phyloP scores from a whole-genome alignment of 2,113 vertebrate species.

The Ceyx margarethae region DNA sequence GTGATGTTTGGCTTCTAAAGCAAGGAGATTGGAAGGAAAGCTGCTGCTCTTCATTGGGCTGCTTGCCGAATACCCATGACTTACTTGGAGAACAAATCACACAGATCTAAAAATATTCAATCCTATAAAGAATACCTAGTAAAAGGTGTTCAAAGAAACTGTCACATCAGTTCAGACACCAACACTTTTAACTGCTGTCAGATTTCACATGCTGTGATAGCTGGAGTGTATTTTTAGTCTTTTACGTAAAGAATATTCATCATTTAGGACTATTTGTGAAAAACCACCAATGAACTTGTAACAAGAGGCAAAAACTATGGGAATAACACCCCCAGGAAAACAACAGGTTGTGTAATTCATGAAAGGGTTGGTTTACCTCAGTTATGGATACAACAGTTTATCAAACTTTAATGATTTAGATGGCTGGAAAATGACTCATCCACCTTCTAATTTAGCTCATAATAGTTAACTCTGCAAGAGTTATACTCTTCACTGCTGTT shows the following conservation, averaged over 20 bases:
- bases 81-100: neutral
- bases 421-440: neutral
- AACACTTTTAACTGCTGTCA: neutral
- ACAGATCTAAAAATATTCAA: neutral
- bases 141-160: neutral
- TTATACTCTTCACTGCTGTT: neutral
- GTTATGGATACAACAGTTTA: neutral
- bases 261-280: neutral
- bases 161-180: neutral
- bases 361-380: neutral
- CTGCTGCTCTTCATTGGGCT: neutral
- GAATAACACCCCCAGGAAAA: neutral
- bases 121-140: neutral
- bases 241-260: conserved; percentile 23
- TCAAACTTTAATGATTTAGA: neutral
- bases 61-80: neutral
- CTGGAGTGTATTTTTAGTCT: conserved; percentile 4
- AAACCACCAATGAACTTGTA: neutral
- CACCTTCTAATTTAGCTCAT: neutral
- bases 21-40: neutral
- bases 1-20: neutral
- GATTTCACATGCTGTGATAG: neutral
- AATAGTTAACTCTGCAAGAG: neutral
- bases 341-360: neutral
- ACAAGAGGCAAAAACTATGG: neutral